Base-by-base conservation (phyloP, 1,140 invertebrate species). In the Hyles euphorbiae region DNA sequence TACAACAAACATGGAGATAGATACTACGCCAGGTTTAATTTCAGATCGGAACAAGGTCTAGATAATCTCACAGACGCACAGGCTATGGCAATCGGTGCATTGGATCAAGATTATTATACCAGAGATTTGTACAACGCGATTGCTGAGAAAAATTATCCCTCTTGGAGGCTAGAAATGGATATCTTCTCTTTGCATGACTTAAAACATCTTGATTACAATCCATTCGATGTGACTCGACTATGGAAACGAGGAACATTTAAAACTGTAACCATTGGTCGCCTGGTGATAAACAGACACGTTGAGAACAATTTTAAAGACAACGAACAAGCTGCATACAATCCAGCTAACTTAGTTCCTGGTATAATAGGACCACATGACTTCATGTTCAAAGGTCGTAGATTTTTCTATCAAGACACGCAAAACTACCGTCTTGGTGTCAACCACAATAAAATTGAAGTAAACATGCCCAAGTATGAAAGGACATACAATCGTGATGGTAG, bases 371-470 rank as follows among this genome's bases (percentile, higher is more conserved):
- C 93, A 58, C 95, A 94, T 2, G 96, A 98, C 77, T 95, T 95
- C 83, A 94, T 98, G 93, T 88, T 98, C 46, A 94, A 94, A 89
- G 96, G 94, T 52, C 92, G 97, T 54, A 86, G 96, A 3, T 96
- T 97, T 70, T 91, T 95, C 12, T 98, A 98, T 78, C 91, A 91
- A 1, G 96, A 98, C 77, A 95, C 96, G 4, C 95, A 97, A 65
- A 91, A 95, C 56, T 94, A 98, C 83, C 92, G 96, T 2, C 87
- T 98, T n/a, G 96, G 97, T 12, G 89, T 93, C 1, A 98, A 98
- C 83, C 95, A 95, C 80, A 88, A 92, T 9, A 95, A 97, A 74
- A 88, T 98, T 49, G 93, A 96, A 34, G 94, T 98, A 33, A 98
- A 98, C 76, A 95, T 94, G 71, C 97, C 97, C 0, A 95, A 93